Percentiles rank a stretch among this genome's conserved stretches.
Evolutionary conservation across 2,888 invertebrate genomes (phyloP).

Genomic region (Cecidostiba fungosa): DNA sequence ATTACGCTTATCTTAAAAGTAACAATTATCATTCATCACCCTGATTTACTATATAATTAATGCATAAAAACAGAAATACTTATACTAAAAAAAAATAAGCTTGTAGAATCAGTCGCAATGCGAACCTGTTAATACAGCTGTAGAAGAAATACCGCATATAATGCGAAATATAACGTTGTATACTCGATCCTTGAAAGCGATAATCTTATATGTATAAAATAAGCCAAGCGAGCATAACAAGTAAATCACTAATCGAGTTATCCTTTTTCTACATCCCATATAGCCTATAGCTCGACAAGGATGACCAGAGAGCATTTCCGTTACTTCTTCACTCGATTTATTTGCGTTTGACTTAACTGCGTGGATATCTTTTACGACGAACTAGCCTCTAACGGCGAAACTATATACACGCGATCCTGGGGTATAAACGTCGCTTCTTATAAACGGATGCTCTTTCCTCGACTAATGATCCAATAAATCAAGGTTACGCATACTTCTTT

Average conservation of each 20-base stretch:
- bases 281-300: background rate
- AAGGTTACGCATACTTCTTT: background rate
- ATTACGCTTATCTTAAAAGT: too few species aligned
- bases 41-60: too few species aligned
- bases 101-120: too few species aligned
- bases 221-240: background rate
- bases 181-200: background rate
- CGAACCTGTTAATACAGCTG: too few species aligned
- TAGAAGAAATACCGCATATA: too few species aligned
- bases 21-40: too few species aligned
- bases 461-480: conserved; percentile 35
- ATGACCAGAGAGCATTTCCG: conserved; percentile 17
- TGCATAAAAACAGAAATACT: too few species aligned
- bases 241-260: background rate
- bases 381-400: background rate
- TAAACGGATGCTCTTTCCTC: background rate
- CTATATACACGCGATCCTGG: background rate
- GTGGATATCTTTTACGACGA: conserved; percentile 24
- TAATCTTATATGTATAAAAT: background rate
- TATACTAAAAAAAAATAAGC: too few species aligned
- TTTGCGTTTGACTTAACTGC: conserved; percentile 4
- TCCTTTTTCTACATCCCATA: background rate
- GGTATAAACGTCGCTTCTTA: conserved; percentile 2
- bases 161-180: too few species aligned
- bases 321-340: conserved; percentile 11